Evolutionary conservation across 1,140 invertebrate species (phyloP).

Genomic region (Drosophila littoralis): DNA sequence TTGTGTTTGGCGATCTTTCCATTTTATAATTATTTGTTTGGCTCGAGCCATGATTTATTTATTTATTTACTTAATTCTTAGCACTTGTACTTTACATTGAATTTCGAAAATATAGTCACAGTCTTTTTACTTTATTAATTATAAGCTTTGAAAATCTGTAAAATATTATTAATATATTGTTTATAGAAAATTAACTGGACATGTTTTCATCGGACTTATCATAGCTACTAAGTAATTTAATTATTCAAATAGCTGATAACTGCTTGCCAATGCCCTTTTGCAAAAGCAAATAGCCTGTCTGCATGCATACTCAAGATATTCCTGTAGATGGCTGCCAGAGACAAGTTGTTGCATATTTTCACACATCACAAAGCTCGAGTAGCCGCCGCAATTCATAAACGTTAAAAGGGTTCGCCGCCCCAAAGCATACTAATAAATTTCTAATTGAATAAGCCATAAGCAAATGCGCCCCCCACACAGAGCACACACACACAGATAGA

Average conservation of each 20-base stretch:
- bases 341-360: conserved; percentile 44
- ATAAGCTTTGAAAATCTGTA: no score
- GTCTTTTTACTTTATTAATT: no score
- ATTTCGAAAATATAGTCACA: no score
- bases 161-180: neutral
- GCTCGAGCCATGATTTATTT: no score
- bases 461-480: conserved; percentile 24
- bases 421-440: conserved; percentile 64
- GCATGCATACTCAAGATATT: neutral
- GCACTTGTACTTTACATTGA: no score
- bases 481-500: conserved; percentile 4
- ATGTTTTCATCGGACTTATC: neutral
- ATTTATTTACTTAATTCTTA: no score
- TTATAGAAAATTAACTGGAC: neutral
- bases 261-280: neutral
- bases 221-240: neutral
- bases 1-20: no score
- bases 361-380: conserved; percentile 38
- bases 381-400: conserved; percentile 39
- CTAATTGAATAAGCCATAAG: conserved; percentile 69
- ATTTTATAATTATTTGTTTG: no score
- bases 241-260: neutral
- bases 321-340: neutral
- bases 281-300: neutral
- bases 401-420: conserved; percentile 17